Evolutionary conservation across 2,113 vertebrate genomes (phyloP).

Genomic region (Bubalus kerabau): DNA sequence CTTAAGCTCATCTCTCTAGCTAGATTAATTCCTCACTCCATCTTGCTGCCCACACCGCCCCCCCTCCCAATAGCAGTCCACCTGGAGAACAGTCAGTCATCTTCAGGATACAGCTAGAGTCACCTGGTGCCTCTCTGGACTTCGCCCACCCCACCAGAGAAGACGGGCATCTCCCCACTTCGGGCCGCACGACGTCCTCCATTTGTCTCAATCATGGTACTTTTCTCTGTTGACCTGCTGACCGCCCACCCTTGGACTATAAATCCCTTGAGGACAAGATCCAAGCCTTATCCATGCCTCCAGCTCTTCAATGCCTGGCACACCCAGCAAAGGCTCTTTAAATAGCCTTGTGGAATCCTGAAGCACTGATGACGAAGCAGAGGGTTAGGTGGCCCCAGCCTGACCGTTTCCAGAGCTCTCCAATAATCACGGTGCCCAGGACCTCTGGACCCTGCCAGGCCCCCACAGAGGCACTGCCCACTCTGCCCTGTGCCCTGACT

Average conservation of each 20-base stretch:
- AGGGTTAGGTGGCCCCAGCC: not conserved
- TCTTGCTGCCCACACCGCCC: not conserved
- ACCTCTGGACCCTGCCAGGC: not conserved
- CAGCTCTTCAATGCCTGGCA: not conserved
- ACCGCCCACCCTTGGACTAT: rapidly evolving
- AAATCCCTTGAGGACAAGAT: not conserved
- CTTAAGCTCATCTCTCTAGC: not conserved
- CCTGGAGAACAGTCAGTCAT: not conserved
- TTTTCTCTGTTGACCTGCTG: not conserved
- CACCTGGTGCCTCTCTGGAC: not conserved
- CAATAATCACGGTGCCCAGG: not conserved
- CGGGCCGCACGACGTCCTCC: rapidly evolving
- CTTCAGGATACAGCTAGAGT: not conserved
- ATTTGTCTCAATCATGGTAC: not conserved
- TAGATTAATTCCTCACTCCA: no score
- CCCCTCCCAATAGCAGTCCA: not conserved
- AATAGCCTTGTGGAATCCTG: not conserved
- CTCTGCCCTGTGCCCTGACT: not conserved
- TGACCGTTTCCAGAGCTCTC: not conserved
- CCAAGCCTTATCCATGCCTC: not conserved
- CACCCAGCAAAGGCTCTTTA: not conserved
- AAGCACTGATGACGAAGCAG: not conserved
- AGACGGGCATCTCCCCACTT: not conserved
- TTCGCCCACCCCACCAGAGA: no score
- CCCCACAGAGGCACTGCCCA: not conserved